Evolutionary conservation across 1,140 invertebrate species (phyloP).

Genomic region (Thaumetopoea pityocampa): DNA sequence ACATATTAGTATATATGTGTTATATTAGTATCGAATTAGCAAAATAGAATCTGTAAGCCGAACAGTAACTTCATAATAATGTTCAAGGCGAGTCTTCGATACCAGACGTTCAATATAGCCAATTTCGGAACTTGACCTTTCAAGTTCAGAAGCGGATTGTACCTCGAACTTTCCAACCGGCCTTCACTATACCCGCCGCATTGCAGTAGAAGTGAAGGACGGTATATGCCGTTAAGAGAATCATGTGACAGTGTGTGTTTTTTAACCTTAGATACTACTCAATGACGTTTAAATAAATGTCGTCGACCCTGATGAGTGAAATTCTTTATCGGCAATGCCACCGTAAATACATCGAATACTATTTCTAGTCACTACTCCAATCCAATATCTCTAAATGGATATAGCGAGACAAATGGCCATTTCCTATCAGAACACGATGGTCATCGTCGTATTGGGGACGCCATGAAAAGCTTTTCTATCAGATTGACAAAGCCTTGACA

Average conservation of each 20-base stretch:
- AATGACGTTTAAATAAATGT: conserved; percentile 9
- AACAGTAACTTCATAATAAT: conserved; percentile 28
- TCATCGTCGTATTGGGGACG: conserved; percentile 25
- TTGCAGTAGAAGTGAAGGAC: conserved; percentile 60
- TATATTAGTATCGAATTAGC: too few relatives aligned
- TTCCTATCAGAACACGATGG: conserved; percentile 22
- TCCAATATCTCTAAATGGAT: conserved; percentile 14
- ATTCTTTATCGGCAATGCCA: conserved; percentile 13
- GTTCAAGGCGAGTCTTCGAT: conserved; percentile 22
- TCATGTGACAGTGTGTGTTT: too few relatives aligned
- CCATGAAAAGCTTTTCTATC: conserved; percentile 35
- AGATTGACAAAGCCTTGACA: conserved; percentile 40
- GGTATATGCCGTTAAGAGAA: conserved; percentile 39
- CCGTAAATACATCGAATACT: conserved; percentile 24
- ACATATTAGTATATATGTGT: too few relatives aligned
- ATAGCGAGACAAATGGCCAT: conserved; percentile 37
- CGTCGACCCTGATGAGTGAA: conserved; percentile 20
- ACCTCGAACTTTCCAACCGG: conserved; percentile 18
- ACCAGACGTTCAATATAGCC: conserved; percentile 39
- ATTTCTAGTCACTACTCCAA: too few relatives aligned
- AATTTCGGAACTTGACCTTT: conserved; percentile 58
- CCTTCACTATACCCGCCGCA: conserved; percentile 44
- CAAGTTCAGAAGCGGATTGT: conserved; percentile 44
- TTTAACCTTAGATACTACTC: conserved; percentile 13
- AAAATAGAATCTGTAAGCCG: conserved; percentile 20